Evolutionary conservation across 2,797 vertebrate species (phyloP), one percentile per base, ranked within the genome.

Genomic region (Rhinoraja longicauda): DNA sequence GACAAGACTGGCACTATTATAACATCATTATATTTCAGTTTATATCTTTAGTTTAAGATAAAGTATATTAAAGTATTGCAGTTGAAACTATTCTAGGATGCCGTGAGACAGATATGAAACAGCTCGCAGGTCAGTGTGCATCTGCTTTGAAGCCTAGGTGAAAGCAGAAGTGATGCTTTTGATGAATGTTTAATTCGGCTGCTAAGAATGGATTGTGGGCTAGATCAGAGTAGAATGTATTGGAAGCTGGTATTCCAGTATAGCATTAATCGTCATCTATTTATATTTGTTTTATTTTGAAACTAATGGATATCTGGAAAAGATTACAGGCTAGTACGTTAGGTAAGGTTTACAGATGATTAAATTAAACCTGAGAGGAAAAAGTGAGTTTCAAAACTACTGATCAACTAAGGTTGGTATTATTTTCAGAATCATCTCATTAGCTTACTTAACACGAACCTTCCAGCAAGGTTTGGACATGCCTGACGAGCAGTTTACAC

Each of bases 261-360:
- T 75, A 75, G 29, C 45, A 75, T 53, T 75, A 9, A 45, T 67
- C 13, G 17, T 17, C 12, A 26, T 15, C 36, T 36, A 90, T 17
- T 17, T 36, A 36, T 59, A 53, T 75, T 21, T 24, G 24, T 73
- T 88, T 88, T 75, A 75, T 73, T 53, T 92, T 24, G 39, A 17
- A 24, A 53, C 39, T 75, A 92, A 75, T 92, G 90, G 12, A 53
- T 92, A 92, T 53, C 90, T 92, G 90, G 90, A 75, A 75, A 75
- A 53, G 39, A 53, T 92, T 92, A 75, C 13, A 92, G 45, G 5
- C 21, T 88, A 53, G 39, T 26, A 88, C 29, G 10, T 90, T 70
- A 6, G 53, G 17, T 92, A 24, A 6, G 12, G 12, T 72, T 45
- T 75, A 26, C 70, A 53, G 67, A 73, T 91, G 39, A 91, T 91